Conservation (phyloP, 2,888 invertebrate genomes). For the Drosophila flavopinicola region DNA sequence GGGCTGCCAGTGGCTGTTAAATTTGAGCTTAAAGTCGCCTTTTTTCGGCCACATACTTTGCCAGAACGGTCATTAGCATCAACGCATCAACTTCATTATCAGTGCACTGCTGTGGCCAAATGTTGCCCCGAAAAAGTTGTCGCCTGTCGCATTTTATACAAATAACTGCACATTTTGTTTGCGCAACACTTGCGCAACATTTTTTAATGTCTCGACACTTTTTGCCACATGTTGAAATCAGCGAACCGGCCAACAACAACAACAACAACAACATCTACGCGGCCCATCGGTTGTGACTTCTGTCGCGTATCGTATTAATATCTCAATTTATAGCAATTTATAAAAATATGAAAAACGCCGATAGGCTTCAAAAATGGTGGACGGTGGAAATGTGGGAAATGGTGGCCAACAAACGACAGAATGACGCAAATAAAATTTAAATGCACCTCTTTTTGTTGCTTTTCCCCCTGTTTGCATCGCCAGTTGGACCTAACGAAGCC, state of each 20-base stretch:
- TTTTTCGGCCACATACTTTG: constrained; percentile 2
- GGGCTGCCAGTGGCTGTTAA: constrained; percentile 51
- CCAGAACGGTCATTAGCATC: constrained; percentile 30
- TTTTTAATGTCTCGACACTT: constrained; percentile 76
- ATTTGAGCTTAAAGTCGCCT: constrained; percentile 67
- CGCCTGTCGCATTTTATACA: constrained; percentile 73
- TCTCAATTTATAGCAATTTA: constrained; percentile 81
- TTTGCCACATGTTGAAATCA: constrained; percentile 77
- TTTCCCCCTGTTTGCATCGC: constrained; percentile 30
- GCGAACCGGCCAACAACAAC: constrained; percentile 61
- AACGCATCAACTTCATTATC: constrained; percentile 64
- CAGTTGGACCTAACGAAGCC: constrained; percentile 65
- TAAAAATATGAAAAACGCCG: constrained; percentile 77
- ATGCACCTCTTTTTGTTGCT: constrained; percentile 38
- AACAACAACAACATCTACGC: constrained; percentile 16
- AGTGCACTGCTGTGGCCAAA: constrained; percentile 49
- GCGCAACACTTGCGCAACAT: constrained; percentile 74
- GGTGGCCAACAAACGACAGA: constrained; percentile 22
- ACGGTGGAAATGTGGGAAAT: constrained; percentile 9
- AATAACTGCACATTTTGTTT: constrained; percentile 77
- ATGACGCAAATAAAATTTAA: constrained; percentile 69
- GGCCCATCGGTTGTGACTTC: constrained; percentile 54
- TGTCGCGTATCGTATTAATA: constrained; percentile 80
- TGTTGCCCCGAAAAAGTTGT: constrained; percentile 69
- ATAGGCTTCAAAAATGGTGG: constrained; percentile 43